phyloP scores from a whole-genome alignment of 1,140 invertebrate species.

The Drosophila parvula region DNA sequence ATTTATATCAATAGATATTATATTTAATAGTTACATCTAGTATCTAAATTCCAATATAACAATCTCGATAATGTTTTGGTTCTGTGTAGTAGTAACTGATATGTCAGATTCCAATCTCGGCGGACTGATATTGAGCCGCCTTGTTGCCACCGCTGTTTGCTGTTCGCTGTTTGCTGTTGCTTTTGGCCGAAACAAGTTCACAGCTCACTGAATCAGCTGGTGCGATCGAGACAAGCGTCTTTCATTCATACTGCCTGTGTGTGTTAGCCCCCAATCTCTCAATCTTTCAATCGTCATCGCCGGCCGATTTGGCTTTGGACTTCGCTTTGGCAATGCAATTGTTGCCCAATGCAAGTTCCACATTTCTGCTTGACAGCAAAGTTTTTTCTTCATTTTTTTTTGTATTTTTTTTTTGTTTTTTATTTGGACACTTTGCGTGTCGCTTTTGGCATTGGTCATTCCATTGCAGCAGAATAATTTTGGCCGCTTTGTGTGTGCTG shows the following conservation, averaged over 20 bases:
- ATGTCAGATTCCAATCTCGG: slow-evolving; percentile 19
- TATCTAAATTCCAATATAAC: background rate
- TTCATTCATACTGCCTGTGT: slow-evolving; percentile 58
- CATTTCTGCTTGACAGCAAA: slow-evolving; percentile 21
- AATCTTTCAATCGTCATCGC: slow-evolving; percentile 46
- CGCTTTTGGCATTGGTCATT: slow-evolving; percentile 49
- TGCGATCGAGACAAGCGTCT: slow-evolving; percentile 57
- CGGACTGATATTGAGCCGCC: slow-evolving; percentile 28
- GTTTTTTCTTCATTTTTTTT: slow-evolving; percentile 13
- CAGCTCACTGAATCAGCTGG: slow-evolving; percentile 64
- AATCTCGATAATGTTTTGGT: background rate
- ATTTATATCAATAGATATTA: background rate
- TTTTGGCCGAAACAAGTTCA: slow-evolving; percentile 67
- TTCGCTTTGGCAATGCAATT: slow-evolving; percentile 52
- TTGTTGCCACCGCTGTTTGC: slow-evolving; percentile 6
- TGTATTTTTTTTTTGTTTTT: slow-evolving; percentile 6
- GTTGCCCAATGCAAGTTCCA: slow-evolving; percentile 51
- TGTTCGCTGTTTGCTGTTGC: background rate
- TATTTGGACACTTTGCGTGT: slow-evolving; percentile 34
- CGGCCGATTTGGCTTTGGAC: slow-evolving; percentile 26
- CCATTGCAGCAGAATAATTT: slow-evolving; percentile 79
- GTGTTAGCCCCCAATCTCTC: slow-evolving; percentile 14
- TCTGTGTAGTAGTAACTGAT: slow-evolving; percentile 44
- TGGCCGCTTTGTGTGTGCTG: slow-evolving; percentile 54
- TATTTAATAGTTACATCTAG: background rate